Evolutionary conservation across 2,797 vertebrate species (phyloP), one percentile per base, ranked within the genome.

Genomic region (Lepilemur ruficaudatus): DNA sequence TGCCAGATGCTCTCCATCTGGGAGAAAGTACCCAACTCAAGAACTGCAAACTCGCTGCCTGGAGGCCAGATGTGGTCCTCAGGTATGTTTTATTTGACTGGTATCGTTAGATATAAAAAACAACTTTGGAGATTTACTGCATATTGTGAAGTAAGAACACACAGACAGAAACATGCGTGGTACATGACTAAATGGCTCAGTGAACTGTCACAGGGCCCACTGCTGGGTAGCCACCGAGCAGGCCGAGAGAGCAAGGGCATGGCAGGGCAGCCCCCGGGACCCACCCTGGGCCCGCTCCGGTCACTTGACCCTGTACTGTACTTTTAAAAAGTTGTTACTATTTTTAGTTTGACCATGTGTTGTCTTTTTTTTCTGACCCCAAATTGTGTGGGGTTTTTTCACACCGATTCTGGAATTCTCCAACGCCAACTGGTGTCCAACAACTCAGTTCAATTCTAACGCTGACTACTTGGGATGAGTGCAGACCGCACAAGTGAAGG

Each of bases 231-330:
- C 38, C 13, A 2, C 15, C 12, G 20, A 1, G 3, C 4, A 38
- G 78, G 50, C 57, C 0, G 0, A 23, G 38, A 23, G 3, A 5
- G 43, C 52, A 5, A 6, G 1, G 1, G 14, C 23, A 2, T 0
- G 1, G 41, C 78, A 23, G 0, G 11, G 55, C 11, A 1, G 32
- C 7, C 4, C 50, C 41, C 17, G 46, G 25, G 22, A 8, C 1
- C 3, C 41, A 7, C 79, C 65, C 13, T 0, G 2, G 6, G n/a
- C 25, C 35, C 23, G 73, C 35, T 89, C 59, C 23, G 15, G 6
- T 35, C 84, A 3, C 30, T 28, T 10, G 30, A 52, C 46, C 22
- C 23, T 38, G 2, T n/a, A 3, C 22, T 1, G 6, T 15, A 55
- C n/a, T 55, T 55, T 79, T 5, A 55, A 55, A 55, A 55, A 25